Base-by-base conservation (phyloP, 2,797 vertebrate species). In the Selene dorsalis region DNA sequence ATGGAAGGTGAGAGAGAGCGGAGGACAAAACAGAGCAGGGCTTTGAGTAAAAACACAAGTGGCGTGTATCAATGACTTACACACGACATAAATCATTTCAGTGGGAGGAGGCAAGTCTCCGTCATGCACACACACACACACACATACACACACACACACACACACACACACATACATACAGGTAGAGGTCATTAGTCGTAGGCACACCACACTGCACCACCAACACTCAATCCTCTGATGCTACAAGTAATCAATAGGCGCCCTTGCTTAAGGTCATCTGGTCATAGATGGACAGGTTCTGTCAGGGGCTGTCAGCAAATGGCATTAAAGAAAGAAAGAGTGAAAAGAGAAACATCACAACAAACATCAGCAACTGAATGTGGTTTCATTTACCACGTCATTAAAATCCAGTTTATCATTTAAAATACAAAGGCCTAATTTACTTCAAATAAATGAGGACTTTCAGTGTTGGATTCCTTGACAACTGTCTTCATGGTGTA, bases 1-100 rank as follows among this genome's bases (percentile, higher is more conserved):
- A 79, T 50, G 9, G 45, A 58, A 66, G 62, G 45, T 9, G 50
- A 69, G n/a, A 35, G 38, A 41, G 32, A 35, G 32, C 32, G 7
- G 32, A 35, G 22, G 0, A 1, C 41, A 50, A 38, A 69, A 45
- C 70, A 83, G 28, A 9, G 4, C 39, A 47, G 26, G 39, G 58
- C 17, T 55, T 64, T 69, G 55, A 56, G 75, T 84, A 30, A 83
- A 85, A 89, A 84, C 66, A 77, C 1, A 6, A 35, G 77, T 3
- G 12, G 69, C 7, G 10, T 70, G 45, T 80, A 76, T 79, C 67
- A 72, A 24, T 78, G 75, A 79, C 79, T 69, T 77, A 72, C 45
- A 83, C 24, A 38, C 9, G 24, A 8, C 24, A 75, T 81, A 73
- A 84, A 77, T 84, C 71, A 84, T 64, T 67, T 67, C 72, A 65